phyloP scores from a whole-genome alignment of 2,888 invertebrate species.

The Lithophane semibrunnea region DNA sequence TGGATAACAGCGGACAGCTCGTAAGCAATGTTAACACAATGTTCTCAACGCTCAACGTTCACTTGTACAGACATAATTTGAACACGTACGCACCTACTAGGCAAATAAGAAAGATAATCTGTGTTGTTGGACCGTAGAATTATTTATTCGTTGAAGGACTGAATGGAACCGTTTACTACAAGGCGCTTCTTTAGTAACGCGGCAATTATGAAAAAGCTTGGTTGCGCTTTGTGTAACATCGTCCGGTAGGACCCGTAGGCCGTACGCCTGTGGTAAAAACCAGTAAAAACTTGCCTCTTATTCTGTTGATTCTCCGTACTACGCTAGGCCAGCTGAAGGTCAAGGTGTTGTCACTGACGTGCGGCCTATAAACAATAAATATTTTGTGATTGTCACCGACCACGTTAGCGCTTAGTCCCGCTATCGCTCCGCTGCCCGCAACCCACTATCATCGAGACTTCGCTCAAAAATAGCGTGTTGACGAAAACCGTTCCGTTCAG shows the following conservation, averaged over 20 bases:
- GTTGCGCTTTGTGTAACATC: not conserved
- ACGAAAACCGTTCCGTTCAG: constrained; percentile 5
- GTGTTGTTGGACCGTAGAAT: not conserved
- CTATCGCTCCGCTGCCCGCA: not conserved
- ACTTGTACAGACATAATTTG: not conserved
- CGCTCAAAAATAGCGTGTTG: constrained; percentile 5
- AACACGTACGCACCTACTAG: not conserved
- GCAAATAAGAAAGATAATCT: not conserved
- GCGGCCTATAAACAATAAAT: not conserved
- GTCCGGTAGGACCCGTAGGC: too few relatives aligned
- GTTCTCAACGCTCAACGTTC: too few relatives aligned
- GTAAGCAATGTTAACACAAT: too few relatives aligned
- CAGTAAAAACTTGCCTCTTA: too few relatives aligned
- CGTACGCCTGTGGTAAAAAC: too few relatives aligned
- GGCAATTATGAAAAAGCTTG: not conserved
- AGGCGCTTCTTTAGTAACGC: not conserved
- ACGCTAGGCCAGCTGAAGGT: too few relatives aligned
- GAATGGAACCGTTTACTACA: not conserved
- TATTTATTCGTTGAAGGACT: not conserved
- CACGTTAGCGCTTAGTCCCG: not conserved
- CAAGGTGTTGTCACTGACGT: too few relatives aligned
- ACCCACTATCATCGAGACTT: not conserved
- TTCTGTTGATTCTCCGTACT: too few relatives aligned
- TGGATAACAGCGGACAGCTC: not conserved
- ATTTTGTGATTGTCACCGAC: too few relatives aligned